Evolutionary conservation across 2,113 vertebrate species (phyloP).

Genomic region (Gymnocephalus cernua): DNA sequence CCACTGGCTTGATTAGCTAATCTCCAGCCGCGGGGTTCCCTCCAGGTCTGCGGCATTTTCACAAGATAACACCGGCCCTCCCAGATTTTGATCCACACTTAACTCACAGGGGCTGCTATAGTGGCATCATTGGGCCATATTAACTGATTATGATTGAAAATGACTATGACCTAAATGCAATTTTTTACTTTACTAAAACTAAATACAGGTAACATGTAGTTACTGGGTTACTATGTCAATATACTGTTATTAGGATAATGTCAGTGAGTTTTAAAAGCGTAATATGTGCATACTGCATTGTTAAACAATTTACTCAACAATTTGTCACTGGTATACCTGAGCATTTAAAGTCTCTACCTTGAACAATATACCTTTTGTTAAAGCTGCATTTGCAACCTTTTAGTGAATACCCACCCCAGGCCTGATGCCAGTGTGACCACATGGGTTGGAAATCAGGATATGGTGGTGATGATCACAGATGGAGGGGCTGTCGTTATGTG

Average conservation of each 20-base stretch:
- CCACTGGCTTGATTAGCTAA: conserved; percentile 54
- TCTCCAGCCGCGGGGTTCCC: conserved; percentile 42
- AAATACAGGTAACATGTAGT: background rate
- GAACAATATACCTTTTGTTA: background rate
- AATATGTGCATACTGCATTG: background rate
- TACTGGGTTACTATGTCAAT: background rate
- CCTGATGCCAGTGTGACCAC: background rate
- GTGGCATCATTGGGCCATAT: background rate
- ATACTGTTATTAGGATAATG: background rate
- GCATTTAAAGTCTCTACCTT: background rate
- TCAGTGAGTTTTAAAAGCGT: background rate
- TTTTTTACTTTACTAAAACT: background rate
- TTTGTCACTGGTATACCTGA: background rate
- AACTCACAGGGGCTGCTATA: conserved; percentile 30
- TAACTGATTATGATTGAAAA: conserved; percentile 3
- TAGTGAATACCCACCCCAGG: background rate
- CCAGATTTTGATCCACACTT: conserved; percentile 12
- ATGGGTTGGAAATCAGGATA: conserved; percentile 10
- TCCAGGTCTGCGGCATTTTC: conserved; percentile 37
- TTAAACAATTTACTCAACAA: background rate
- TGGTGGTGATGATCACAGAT: conserved; percentile 7
- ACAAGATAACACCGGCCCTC: conserved; percentile 26
- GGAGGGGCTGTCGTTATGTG: conserved; percentile 3
- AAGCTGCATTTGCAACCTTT: background rate
- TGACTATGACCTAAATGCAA: conserved; percentile 8